Base-by-base conservation (phyloP, 2,888 invertebrate genomes). In the Dicyrtomina minuta region DNA sequence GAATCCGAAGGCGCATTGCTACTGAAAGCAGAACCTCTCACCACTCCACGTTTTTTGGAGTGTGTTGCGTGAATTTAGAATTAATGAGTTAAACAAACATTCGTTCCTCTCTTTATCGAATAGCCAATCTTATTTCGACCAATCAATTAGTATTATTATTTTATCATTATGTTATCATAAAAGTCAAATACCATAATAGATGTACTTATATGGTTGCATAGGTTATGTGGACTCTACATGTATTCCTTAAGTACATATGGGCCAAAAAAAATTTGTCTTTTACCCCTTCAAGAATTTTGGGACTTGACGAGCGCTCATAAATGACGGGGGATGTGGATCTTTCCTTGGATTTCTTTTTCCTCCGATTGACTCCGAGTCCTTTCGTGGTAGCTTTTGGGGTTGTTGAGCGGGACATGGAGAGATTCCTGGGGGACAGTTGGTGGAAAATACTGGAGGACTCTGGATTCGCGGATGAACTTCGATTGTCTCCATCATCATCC, bases 221-320 rank as follows among this genome's bases (percentile, higher is more conserved):
- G n/a, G n/a, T n/a, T n/a, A n/a, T n/a, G n/a, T n/a, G n/a, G n/a
- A n/a, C n/a, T n/a, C n/a, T n/a, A n/a, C n/a, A n/a, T n/a, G n/a
- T n/a, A n/a, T n/a, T n/a, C n/a, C n/a, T n/a, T n/a, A n/a, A n/a
- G n/a, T n/a, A n/a, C n/a, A n/a, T n/a, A n/a, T n/a, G n/a, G n/a
- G n/a, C n/a, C n/a, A n/a, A n/a, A n/a, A n/a, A n/a, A n/a, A n/a
- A n/a, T n/a, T n/a, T n/a, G n/a, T n/a, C n/a, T n/a, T 68, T 70
- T 70, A 78, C 78, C 70, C 78, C 78, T 74, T 77, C 76, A 12
- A 78, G 51, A 46, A 77, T 76, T 66, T 76, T 76, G n/a, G 77
- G 76, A 67, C 75, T 77, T 4, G 76, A 68, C 1, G 75, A 75
- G 51, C 76, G 66, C 43, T 75, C 76, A 64, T 77, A 76, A n/a